Evolutionary conservation across 2,888 invertebrate genomes (phyloP), one percentile per base, ranked within the genome.

Genomic region (Balanococcus diminutus): DNA sequence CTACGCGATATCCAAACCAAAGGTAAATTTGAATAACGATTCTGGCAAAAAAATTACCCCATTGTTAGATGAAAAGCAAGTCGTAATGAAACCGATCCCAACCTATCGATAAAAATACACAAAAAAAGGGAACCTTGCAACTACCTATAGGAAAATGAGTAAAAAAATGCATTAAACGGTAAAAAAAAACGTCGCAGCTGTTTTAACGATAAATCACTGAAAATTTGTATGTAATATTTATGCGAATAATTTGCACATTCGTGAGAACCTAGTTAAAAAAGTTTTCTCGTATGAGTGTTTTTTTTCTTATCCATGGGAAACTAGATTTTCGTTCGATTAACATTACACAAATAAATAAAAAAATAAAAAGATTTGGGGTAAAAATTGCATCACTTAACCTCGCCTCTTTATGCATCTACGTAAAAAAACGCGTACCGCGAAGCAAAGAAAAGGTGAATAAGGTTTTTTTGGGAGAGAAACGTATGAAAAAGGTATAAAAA

Each of bases 201-300:
- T 82, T 82, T 56, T 81, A 8, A 25, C 28, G 81, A 81, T 81
- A 81, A 81, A 42, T 81, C 46, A 81, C 16, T 2, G 31, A 82
- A 31, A 82, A 56, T 51, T 32, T 82, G 42, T 2, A 25, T 32
- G 36, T 79, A 36, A 79, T 79, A 36, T 79, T 79, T 79, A 79
- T 79, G 75, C 75, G 75, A 79, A 79, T 79, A 79, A 82, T 82
- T 82, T 82, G 46, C 81, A 46, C 56, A 82, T 83, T 85, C 85
- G 85, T 85, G 85, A 85, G 85, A 85, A 85, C 85, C 42, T 5
- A 19, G 28, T 75, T 75, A 85, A 85, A 85, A 85, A 84, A 85
- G 32, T 46, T 67, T 85, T 85, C 85, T 85, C 85, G 85, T 46
- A 72, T 6, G 22, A 8, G 22, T n/a, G 28, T 28, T 72, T 72